phyloP scores from a whole-genome alignment of 1,140 invertebrate genomes.

The Trachymyrmex cornetzi region DNA sequence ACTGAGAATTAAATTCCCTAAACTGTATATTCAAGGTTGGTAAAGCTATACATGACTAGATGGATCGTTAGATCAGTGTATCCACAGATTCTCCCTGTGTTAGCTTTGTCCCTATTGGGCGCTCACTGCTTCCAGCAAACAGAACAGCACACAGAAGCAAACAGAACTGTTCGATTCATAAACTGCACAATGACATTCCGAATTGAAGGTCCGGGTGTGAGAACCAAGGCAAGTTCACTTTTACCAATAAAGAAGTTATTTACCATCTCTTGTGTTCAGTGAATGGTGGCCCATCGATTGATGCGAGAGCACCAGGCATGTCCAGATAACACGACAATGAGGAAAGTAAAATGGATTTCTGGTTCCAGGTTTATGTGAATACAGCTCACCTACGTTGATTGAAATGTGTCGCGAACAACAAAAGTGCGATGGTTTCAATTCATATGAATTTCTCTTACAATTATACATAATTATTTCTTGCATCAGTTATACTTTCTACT shows the following conservation, averaged over 20 bases:
- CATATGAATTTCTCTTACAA: background rate
- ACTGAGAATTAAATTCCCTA: conserved; percentile 15
- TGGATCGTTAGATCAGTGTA: conserved; percentile 46
- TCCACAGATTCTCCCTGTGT: conserved; percentile 26
- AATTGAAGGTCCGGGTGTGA: conserved; percentile 46
- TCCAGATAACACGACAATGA: conserved; percentile 26
- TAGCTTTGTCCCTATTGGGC: conserved; percentile 45
- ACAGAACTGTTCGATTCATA: conserved; percentile 53
- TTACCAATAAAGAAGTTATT: conserved; percentile 54
- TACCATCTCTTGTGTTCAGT: conserved; percentile 29
- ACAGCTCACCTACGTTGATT: conserved; percentile 31
- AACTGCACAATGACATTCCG: conserved; percentile 52
- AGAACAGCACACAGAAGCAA: conserved; percentile 40
- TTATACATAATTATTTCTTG: conserved; percentile 1
- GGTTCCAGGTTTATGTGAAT: conserved; percentile 21
- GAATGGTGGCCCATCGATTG: conserved; percentile 37
- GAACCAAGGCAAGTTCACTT: conserved; percentile 48
- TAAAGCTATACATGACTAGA: conserved; percentile 14
- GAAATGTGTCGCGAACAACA: background rate
- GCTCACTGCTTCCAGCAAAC: conserved; percentile 2
- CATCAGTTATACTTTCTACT: background rate
- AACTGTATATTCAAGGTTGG: background rate
- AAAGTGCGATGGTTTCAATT: background rate
- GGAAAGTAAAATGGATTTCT: conserved; percentile 37
- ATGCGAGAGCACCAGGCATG: conserved; percentile 22